Evolutionary conservation across 2,797 vertebrate genomes (phyloP), one percentile per base, ranked within the genome.

Genomic region (Chelon auratus): DNA sequence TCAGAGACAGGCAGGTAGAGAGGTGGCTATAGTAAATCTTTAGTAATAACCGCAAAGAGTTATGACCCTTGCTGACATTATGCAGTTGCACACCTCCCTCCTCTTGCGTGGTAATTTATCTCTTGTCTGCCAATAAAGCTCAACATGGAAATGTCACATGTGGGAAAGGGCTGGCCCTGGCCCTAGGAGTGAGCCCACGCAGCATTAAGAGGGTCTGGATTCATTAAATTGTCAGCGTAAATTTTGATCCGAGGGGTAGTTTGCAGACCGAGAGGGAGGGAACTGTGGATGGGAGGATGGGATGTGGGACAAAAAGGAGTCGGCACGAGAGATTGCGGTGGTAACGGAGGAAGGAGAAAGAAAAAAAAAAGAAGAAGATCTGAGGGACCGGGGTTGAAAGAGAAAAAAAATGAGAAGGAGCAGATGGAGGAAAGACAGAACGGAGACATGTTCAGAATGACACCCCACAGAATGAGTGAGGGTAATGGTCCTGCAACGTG

Each of bases 191-290:
- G 78, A 88, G 85, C 83, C 73, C 69, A 24, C 56, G 81, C 79
- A 83, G 87, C 90, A 91, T 92, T 91, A 92, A 90, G 84, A 81
- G 63, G 87, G 75, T 72, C 81, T 14, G 42, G 89, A 92, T 93
- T 93, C 93, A 94, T 95, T 94, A 93, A 93, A 92, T 83, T 92
- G 93, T 92, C 92, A 37, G 78, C 40, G 82, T 93, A 93, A 91
- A 93, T 93, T 93, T 89, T 85, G 85, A 90, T 91, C 63, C 1
- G 36, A 59, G 80, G 24, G 75, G 66, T 82, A 86, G 87, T 88
- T 89, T 87, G 82, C 62, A 51, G 76, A 77, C 68, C 20, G 57
- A 71, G 72, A 59, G 63, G 74, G 62, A 73, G 82, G 30, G 43
- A 66, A 68, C 30, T 9, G 62, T 40, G 52, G 45, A 37, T 53